Evolutionary conservation across 2,113 vertebrate genomes (phyloP).

Genomic region (Aleadryas rufinucha): DNA sequence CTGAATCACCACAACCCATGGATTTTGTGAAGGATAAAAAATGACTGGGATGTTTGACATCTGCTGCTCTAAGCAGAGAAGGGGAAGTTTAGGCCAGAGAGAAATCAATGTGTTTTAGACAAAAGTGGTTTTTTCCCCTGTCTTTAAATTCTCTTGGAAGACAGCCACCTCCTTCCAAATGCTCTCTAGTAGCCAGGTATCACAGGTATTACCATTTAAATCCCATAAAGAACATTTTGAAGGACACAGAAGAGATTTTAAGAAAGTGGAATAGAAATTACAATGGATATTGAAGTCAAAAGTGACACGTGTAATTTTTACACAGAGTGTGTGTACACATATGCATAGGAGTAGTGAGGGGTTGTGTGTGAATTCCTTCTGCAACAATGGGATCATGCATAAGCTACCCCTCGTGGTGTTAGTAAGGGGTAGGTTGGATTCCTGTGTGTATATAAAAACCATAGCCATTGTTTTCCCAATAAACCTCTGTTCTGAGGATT

Average conservation of each 20-base stretch:
- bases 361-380: not conserved
- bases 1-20: not conserved
- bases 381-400: not conserved
- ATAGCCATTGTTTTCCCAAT: not conserved
- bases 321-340: too few relatives aligned
- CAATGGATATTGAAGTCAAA: not conserved
- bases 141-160: not conserved
- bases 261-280: not conserved
- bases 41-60: not conserved
- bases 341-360: accelerated
- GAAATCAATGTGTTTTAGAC: not conserved
- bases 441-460: not conserved
- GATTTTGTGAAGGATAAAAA: not conserved
- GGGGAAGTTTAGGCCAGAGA: not conserved
- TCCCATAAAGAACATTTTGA: not conserved
- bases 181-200: not conserved
- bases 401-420: not conserved
- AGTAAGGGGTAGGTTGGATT: not conserved
- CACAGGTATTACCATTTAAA: not conserved
- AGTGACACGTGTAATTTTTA: not conserved
- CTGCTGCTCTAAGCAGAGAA: not conserved
- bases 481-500: not conserved
- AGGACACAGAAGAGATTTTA: not conserved
- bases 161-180: not conserved
- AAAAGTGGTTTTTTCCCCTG: accelerated